Conservation (phyloP, 1,140 invertebrate genomes). For the Drosophila funebris region DNA sequence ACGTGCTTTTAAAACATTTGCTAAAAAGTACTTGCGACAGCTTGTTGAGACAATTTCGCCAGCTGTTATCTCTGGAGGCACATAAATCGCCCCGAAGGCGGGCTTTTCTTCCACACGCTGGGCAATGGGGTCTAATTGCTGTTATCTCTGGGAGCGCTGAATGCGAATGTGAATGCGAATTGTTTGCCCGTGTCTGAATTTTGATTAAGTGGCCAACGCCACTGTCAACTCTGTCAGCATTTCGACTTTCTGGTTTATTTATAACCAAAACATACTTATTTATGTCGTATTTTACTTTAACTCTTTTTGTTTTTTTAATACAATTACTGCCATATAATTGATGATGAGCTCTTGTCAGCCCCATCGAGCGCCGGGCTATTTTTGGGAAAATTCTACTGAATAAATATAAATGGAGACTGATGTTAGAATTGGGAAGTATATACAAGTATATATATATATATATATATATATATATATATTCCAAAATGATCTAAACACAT, state of each 20-base stretch:
- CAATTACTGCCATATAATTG: constrained; percentile 55
- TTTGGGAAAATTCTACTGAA: constrained; percentile 24
- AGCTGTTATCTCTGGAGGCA: constrained; percentile 38
- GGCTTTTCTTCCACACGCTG: constrained; percentile 46
- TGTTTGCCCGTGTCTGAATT: constrained; percentile 73
- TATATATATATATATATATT: no score
- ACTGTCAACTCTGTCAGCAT: constrained; percentile 48
- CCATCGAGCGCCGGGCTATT: constrained; percentile 47
- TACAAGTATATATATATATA: no score
- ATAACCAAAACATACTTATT: constrained; percentile 46
- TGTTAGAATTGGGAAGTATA: background rate
- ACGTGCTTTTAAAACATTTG: constrained; percentile 69
- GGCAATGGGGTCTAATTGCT: constrained; percentile 61
- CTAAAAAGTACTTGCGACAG: constrained; percentile 53
- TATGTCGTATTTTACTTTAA: constrained; percentile 55
- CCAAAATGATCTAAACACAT: no score
- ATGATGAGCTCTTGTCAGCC: constrained; percentile 56
- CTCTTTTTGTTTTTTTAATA: background rate
- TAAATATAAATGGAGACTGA: background rate
- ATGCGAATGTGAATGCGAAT: constrained; percentile 58
- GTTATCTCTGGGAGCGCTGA: constrained; percentile 53
- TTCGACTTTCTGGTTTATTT: constrained; percentile 53
- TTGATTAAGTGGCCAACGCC: constrained; percentile 74
- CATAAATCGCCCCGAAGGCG: constrained; percentile 44
- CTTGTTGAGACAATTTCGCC: constrained; percentile 69